Base-by-base conservation (phyloP, 2,888 invertebrate species). In the Philhelius pedissequus region DNA sequence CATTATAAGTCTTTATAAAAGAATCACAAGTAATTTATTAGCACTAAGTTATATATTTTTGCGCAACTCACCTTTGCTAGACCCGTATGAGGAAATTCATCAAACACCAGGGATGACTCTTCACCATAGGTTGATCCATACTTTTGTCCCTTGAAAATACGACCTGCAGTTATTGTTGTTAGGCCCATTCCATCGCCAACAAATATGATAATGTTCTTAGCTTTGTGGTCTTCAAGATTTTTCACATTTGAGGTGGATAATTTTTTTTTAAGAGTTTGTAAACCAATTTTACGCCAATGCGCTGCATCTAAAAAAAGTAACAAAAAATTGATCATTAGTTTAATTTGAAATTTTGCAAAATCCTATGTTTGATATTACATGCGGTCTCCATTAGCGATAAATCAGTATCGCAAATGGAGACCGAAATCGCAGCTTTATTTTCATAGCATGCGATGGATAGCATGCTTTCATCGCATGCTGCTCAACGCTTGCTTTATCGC, bases 171-270 rank as follows among this genome's bases (percentile, higher is more conserved):
- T 73, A 94, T 92, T 1, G 94, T 94, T 3, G 94, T 92, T 69
- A 94, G 84, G 4, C 95, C 94, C 95, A 95, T 95, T 3, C 95
- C 95, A 88, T 95, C 95, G 0, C 95, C 95, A 52, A 95, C 90
- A 87, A 94, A 94, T 11, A 95, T 88, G 64, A 95, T 94, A 22
- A 94, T 92, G 88, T 95, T 95, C 88, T 93, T 94, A 2, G 94
- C 94, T 80, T 91, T 91, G 15, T 86, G 87, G 20, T 80, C 78
- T 45, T 88, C 88, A 0, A 77, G 87, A 22, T 62, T 40, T 5
- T 22, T 80, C 18, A 89, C 88, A 35, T 93, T 89, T 2, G 93
- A 92, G 11, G 91, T 91, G 54, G 91, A 74, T 91, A 91, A 52
- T 91, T 92, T 75, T 90, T 92, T 87, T 89, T 89, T 84, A 62